Percentiles rank a stretch among this genome's conserved stretches.
phyloP scores from a whole-genome alignment of 2,797 vertebrate species.

The Sebastes matsubarae region DNA sequence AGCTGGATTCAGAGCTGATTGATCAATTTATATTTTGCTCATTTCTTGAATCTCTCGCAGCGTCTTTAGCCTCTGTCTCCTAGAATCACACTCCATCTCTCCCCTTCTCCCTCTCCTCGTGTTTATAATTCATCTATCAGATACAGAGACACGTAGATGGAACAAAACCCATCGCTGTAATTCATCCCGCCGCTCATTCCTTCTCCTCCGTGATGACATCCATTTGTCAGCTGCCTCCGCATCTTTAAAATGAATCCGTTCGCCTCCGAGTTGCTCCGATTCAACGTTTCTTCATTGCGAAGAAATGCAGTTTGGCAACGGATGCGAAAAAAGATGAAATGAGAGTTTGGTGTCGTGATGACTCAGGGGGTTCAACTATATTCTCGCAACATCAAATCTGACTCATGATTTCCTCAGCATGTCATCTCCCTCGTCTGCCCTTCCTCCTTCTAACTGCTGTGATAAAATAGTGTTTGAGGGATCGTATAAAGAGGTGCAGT shows the following conservation, averaged over 20 bases:
- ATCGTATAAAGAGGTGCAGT: not conserved
- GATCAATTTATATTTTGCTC: constrained; percentile 24
- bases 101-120: not conserved
- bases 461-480: not conserved
- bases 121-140: constrained; percentile 46
- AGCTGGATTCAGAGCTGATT: constrained; percentile 1
- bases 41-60: not conserved
- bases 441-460: not conserved
- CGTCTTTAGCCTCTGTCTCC: not conserved
- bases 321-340: constrained; percentile 30
- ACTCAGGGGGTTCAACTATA: constrained; percentile 38
- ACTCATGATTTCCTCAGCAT: constrained; percentile 26
- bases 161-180: constrained; percentile 29
- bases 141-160: constrained; percentile 19
- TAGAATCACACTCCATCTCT: constrained; percentile 12
- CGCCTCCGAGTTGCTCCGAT: constrained; percentile 11
- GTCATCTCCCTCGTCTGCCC: not conserved
- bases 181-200: constrained; percentile 40
- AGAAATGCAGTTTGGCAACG: constrained; percentile 29
- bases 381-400: constrained; percentile 32
- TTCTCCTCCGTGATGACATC: constrained; percentile 21
- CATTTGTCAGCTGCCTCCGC: constrained; percentile 48
- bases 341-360: constrained; percentile 38
- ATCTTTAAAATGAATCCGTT: constrained; percentile 47
- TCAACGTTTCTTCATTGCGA: not conserved